Evolutionary conservation across 2,888 invertebrate species (phyloP).

Genomic region (Cataglyphis livida): DNA sequence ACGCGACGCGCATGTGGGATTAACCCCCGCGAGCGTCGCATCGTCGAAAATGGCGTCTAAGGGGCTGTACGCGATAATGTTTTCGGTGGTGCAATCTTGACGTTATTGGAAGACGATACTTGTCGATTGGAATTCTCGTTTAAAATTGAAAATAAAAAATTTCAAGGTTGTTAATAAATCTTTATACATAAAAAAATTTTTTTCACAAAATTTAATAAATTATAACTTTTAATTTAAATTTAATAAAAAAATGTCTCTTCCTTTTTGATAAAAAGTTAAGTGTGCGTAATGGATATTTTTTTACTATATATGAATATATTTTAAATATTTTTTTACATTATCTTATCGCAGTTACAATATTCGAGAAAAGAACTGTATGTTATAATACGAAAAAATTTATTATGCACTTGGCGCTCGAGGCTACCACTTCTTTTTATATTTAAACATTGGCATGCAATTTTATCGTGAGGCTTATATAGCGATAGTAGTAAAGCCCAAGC

Average conservation of each 20-base stretch:
- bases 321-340: background rate
- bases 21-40: slow-evolving; percentile 28
- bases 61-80: background rate
- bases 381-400: background rate
- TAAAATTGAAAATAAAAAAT: background rate
- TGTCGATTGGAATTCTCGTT: background rate
- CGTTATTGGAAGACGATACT: background rate
- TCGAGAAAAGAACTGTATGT: background rate
- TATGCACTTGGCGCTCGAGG: background rate
- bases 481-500: slow-evolving; percentile 7
- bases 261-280: background rate
- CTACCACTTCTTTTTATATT: background rate
- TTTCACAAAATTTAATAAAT: background rate
- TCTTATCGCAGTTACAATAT: background rate
- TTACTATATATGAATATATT: background rate
- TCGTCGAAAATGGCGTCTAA: slow-evolving; percentile 41
- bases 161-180: background rate
- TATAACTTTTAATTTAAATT: too few relatives aligned
- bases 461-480: slow-evolving; percentile 3
- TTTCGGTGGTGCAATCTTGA: background rate
- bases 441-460: slow-evolving; percentile 2
- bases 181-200: background rate
- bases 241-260: too few relatives aligned
- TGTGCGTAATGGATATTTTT: background rate
- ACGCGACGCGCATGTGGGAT: slow-evolving; percentile 55